Base-by-base conservation (phyloP, 2,888 invertebrate genomes). In the Dioctria rufipes region DNA sequence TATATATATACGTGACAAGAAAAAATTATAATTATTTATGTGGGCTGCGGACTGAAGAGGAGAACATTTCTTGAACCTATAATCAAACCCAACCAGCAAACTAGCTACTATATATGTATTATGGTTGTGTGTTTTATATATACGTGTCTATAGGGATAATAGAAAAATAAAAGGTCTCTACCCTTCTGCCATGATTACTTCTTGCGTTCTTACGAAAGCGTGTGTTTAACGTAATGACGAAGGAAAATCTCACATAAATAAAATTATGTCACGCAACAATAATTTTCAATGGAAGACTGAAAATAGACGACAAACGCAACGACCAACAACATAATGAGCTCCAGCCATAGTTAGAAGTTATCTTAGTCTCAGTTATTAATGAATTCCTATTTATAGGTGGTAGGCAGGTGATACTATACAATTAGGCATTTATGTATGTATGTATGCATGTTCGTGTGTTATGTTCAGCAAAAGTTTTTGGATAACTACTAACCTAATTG, bases 181-280 rank as follows among this genome's bases (percentile, higher is more conserved):
- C n/a, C 58, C 11, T 58, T 11, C 58, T 39, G 3, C n/a, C 54
- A 40, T 40, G 65, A 42, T 40, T 25, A 6, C 61, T 61, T 5
- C 37, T 37, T 61, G 25, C 61, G 25, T 6, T 54, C 54, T 54
- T 54, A 61, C 37, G 61, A 39, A 39, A 61, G 39, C 51, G 51
- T 37, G 43, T 42, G 66, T 8, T 25, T 69, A 51, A 11, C 51
- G 46, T 49, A 37, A 39, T 46, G n/a, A 39, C 4, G 8, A 11
- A 51, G 69, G 69, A 51, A 49, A 69, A 51, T 51, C 69, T 69
- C 51, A 39, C 69, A 69, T 69, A 54, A 69, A 69, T 69, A 51
- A 46, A 69, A 69, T 69, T 69, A 69, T 69, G 69, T 69, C 51
- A 69, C 69, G 69, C 69, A 69, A 69, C 69, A 51, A 69, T 69